These are phyloP conservation scores for Chloroceryle aenea DNA, from an alignment of 2,113 vertebrate species.

Conservation along the genomic window DNA sequence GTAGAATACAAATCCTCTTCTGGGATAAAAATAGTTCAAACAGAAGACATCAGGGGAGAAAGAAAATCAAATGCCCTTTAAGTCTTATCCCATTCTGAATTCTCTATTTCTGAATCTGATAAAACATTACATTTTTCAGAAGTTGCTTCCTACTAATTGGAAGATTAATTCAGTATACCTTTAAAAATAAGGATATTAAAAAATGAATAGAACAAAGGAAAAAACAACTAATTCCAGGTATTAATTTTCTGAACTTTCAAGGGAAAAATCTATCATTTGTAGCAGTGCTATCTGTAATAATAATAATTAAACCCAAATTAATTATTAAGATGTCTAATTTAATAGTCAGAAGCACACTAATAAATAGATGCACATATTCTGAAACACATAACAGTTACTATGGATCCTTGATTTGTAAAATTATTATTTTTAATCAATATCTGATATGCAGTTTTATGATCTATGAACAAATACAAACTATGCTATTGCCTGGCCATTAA, in stretches of 20 bases:
- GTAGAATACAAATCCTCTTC: slow-evolving; percentile 52
- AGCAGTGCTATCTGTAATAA: background rate
- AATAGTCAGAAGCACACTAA: background rate
- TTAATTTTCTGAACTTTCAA: background rate
- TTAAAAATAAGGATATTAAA: background rate
- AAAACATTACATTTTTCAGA: slow-evolving; percentile 16
- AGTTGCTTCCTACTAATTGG: background rate
- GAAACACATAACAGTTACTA: background rate
- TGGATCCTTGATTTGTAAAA: background rate
- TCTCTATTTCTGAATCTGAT: slow-evolving; percentile 28
- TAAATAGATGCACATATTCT: background rate
- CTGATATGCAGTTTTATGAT: background rate
- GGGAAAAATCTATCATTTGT: background rate
- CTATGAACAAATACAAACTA: background rate
- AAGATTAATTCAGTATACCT: slow-evolving; percentile 2
- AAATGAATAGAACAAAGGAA: background rate
- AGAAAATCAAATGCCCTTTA: slow-evolving; percentile 5
- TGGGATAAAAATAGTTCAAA: slow-evolving; percentile 58
- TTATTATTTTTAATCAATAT: background rate
- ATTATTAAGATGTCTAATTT: background rate
- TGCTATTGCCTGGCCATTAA: background rate
- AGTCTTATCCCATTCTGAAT: slow-evolving; percentile 21
- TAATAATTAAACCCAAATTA: background rate
- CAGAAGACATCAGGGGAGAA: background rate
- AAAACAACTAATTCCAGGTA: background rate